phyloP scores from a whole-genome alignment of 2,113 vertebrate species.

The Cheirogaleus medius region DNA sequence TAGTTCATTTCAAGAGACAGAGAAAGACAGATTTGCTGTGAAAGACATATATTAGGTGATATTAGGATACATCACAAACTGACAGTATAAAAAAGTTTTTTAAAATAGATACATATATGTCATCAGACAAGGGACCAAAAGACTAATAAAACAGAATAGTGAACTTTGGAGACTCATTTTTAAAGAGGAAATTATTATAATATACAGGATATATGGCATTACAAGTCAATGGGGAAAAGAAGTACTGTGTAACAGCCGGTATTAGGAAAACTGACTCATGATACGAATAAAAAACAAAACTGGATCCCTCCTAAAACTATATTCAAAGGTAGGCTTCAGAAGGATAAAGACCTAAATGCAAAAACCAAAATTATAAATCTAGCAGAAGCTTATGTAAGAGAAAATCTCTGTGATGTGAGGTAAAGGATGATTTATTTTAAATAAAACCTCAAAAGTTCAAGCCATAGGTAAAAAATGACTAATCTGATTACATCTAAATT shows the following conservation, averaged over 20 bases:
- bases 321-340: background rate
- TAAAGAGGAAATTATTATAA: background rate
- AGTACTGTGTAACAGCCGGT: background rate
- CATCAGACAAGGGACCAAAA: background rate
- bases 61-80: background rate
- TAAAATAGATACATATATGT: background rate
- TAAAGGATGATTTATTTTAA: background rate
- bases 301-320: background rate
- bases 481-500: background rate
- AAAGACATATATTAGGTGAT: background rate
- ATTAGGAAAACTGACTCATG: background rate
- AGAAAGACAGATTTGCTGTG: background rate
- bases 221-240: background rate
- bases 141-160: background rate
- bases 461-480: background rate
- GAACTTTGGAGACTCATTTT: background rate
- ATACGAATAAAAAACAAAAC: background rate
- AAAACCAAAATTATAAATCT: background rate
- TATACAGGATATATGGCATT: background rate
- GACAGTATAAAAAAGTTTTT: background rate
- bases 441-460: background rate
- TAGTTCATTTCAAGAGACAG: background rate
- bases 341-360: background rate
- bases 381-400: background rate
- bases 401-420: background rate